Base-by-base conservation (phyloP, 2,888 invertebrate species). In the Lochmaea crataegi region DNA sequence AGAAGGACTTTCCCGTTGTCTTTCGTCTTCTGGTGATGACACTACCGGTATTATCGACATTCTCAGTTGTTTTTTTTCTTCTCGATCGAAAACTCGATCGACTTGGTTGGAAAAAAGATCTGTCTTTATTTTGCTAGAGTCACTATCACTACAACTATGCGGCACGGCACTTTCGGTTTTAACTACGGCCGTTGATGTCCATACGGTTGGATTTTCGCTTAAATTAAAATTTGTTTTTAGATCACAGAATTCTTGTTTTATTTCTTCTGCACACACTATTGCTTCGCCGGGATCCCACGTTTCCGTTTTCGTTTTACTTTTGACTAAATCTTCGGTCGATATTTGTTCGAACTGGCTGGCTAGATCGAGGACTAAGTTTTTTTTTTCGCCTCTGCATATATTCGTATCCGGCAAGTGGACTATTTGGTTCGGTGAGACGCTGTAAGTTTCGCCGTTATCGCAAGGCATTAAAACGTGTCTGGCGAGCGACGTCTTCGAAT, bases 371-470 rank as follows among this genome's bases (percentile, higher is more conserved):
- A 90, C 90, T 65, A 91, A 83, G 60, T 90, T 80, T 76, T 84
- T 83, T 73, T 82, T 82, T 53, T 81, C 72, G 22, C 57, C 68
- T 26, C 67, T 42, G 57, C 67, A 56, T 38, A 57, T 26, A 60
- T 69, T 66, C 58, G 64, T 64, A 63, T 81, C 78, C 78, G 94
- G 93, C 78, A 96, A 89, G 81, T 95, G 92, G 76, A 96, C 92
- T 82, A 96, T 95, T 89, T 95, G 94, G 87, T 96, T 96, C 81
- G 95, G 96, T 61, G 96, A 96, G 41, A 96, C 96, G 85, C 95
- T 95, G 87, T 96, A 96, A 79, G 93, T 93, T 81, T 93, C 91
- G 51, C 96, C 96, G 86, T 94, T 94, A 81, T 93, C 94, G 84
- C 94, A 95, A 1, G 95, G 94, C 91, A 95, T 93, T 77, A 95